phyloP scores from a whole-genome alignment of 2,888 invertebrate genomes.

The Platycnemis pennipes region DNA sequence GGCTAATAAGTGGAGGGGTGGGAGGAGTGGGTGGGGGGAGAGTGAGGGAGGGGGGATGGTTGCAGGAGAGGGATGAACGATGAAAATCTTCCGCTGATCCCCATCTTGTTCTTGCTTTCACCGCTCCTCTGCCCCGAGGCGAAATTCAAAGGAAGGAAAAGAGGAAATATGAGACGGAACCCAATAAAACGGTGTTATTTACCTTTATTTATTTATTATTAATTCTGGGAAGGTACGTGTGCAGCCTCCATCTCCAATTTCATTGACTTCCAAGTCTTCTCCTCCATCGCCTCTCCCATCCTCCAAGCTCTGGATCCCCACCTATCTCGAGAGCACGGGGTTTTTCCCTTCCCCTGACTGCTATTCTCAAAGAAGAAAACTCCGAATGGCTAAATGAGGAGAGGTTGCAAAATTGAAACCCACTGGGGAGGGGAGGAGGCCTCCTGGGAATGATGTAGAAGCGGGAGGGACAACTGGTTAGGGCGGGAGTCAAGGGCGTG shows the following conservation, averaged over 20 bases:
- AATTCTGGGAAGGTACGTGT: not conserved
- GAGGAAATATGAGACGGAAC: not conserved
- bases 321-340: too few relatives aligned
- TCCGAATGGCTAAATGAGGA: not conserved
- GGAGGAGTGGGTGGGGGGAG: not conserved
- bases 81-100: conserved; percentile 1
- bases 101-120: not conserved
- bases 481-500: too few relatives aligned
- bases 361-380: too few relatives aligned
- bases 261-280: not conserved
- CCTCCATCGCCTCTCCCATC: too few relatives aligned
- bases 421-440: not conserved
- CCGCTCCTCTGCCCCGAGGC: not conserved
- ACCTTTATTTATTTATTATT: conserved; percentile 1
- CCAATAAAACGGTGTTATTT: conserved; percentile 8
- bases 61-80: not conserved
- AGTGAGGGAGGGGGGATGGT: not conserved
- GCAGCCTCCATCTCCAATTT: not conserved
- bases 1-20: not conserved
- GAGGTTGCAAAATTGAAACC: not conserved
- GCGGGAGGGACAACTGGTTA: too few relatives aligned
- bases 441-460: too few relatives aligned
- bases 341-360: too few relatives aligned
- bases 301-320: too few relatives aligned
- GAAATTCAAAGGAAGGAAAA: not conserved